Evolutionary conservation across 2,888 invertebrate genomes (phyloP).

Genomic region (Xanthorhoe spadicearia): DNA sequence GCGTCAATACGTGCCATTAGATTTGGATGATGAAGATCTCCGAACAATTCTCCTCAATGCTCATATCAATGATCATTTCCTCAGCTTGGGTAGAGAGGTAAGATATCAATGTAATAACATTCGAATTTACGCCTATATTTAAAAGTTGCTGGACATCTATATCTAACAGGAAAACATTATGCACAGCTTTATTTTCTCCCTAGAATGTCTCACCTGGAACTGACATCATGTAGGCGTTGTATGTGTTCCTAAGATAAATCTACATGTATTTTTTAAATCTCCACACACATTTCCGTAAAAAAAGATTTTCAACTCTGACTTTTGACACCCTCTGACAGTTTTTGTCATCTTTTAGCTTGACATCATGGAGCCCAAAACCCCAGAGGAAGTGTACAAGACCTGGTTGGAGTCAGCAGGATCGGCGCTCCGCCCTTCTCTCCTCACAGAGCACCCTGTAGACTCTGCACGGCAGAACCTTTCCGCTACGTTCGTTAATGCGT

Average conservation of each 20-base stretch:
- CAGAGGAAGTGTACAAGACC: conserved; percentile 99
- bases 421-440: conserved; percentile 88
- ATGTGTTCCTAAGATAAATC: no score
- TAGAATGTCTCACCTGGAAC: no score
- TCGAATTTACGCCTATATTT: background rate
- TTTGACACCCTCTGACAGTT: no score
- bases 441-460: conserved; percentile 92
- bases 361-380: conserved; percentile 99
- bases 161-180: no score
- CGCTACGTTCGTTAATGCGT: conserved; percentile 99
- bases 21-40: conserved; percentile 92
- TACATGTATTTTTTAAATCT: no score
- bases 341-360: conserved; percentile 87
- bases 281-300: no score
- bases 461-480: conserved; percentile 98
- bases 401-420: conserved; percentile 94
- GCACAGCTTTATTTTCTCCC: no score
- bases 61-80: conserved; percentile 96
- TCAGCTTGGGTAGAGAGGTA: conserved; percentile 96
- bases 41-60: conserved; percentile 97
- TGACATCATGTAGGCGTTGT: no score
- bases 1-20: conserved; percentile 95
- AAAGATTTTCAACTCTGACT: no score
- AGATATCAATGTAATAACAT: conserved; percentile 1
- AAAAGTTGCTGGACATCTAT: no score